These are phyloP conservation scores for Ormyrus nitidulus DNA, from an alignment of 2,888 invertebrate genomes.

Conservation along the genomic window DNA sequence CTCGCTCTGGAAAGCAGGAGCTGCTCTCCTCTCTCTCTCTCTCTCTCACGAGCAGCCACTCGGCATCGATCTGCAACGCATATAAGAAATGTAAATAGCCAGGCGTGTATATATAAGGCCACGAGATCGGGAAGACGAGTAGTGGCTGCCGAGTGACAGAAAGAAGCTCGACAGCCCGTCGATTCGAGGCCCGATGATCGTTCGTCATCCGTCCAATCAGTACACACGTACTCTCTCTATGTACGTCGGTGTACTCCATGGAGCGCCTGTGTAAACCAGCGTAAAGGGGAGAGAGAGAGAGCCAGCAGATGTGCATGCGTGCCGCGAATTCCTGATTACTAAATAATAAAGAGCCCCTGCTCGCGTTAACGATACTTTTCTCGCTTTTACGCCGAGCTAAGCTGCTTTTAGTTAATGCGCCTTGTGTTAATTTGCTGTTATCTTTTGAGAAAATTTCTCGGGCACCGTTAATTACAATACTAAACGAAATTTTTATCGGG, in stretches of 20 bases:
- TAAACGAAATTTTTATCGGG: no score
- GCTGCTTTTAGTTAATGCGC: no score
- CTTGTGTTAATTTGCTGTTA: no score
- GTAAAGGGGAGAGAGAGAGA: neutral
- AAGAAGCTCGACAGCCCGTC: constrained; percentile 40
- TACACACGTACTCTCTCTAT: neutral
- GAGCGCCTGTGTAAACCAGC: neutral
- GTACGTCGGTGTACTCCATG: neutral
- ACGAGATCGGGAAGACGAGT: neutral
- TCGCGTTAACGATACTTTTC: no score
- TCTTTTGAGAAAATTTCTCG: no score
- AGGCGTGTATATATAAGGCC: constrained; percentile 22
- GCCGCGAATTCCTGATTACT: neutral
- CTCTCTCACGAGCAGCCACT: neutral
- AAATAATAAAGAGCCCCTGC: neutral
- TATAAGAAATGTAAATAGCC: constrained; percentile 41
- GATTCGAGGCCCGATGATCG: constrained; percentile 43
- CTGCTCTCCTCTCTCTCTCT: neutral
- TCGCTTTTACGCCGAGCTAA: no score
- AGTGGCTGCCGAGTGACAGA: neutral
- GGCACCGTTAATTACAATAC: no score
- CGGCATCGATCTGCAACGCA: constrained; percentile 27
- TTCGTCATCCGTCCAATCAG: constrained; percentile 44
- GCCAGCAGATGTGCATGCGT: neutral
- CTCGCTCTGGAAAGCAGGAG: constrained; percentile 12